Base-by-base conservation (phyloP, 1,140 invertebrate genomes). In the Tetragnatha versicolor region DNA sequence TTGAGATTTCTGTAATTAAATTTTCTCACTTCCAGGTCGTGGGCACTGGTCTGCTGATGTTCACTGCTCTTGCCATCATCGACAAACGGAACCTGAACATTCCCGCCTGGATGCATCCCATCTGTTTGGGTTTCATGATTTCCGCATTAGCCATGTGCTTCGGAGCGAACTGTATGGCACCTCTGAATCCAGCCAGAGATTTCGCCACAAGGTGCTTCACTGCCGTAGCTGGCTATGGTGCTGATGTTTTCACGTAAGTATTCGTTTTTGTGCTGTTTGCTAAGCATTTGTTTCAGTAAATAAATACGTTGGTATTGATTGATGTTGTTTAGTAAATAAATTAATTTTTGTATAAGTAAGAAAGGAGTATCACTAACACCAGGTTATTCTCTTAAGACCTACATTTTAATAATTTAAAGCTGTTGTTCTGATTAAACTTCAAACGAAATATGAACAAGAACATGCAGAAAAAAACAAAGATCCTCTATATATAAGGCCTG, bases 161-260 rank as follows among this genome's bases (percentile, higher is more conserved):
- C 80, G 87, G 87, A 3, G 84, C 85, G 45, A 91, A 91, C 84
- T 89, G 88, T 76, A 90, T 90, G 27, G 89, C 88, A 72, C 88
- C 89, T 3, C 85, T 91, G 58, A 91, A 91, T 84, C 90, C 90
- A 7, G 90, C 90, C 20, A 83, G 90, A 65, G 90, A 91, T 83
- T 83, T 91, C 6, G 86, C 87, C 0, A 90, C 90, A 7, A 83
- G 90, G 37, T 76, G 89, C 25, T 90, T 91, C 82, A 87, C 87
- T 1, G 81, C 85, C 2, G 80, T 89, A 3, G 87, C 86, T 47
- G 90, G 90, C 33, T 90, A 89, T 86, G 89, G 89, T 2, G 72
- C 75, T 60, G 84, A 60, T 25, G 33, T 66, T 9, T 81, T 81
- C 45, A 81, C 22, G 80, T 81, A 70, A 68, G 61, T 31, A 17